These are phyloP conservation scores for Apeira syringaria DNA, from an alignment of 2,888 invertebrate genomes.

Conservation along the genomic window DNA sequence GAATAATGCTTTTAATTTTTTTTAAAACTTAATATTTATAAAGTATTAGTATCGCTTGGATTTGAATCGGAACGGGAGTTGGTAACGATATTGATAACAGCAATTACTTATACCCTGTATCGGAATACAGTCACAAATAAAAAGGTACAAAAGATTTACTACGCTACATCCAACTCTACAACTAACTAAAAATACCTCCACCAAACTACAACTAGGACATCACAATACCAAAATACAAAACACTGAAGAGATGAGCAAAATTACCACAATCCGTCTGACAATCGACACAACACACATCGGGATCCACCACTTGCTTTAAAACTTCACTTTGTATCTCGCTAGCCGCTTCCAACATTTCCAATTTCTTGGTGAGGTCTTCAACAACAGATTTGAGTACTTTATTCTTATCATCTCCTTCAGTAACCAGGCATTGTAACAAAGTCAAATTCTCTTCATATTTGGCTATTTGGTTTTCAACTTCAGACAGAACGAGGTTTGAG, in stretches of 20 bases:
- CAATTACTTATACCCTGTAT: no score
- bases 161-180: neutral
- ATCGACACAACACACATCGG: constrained; percentile 41
- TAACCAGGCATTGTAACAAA: constrained; percentile 46
- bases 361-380: constrained; percentile 47
- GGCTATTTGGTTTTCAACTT: constrained; percentile 51
- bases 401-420: constrained; percentile 54
- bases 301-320: constrained; percentile 41
- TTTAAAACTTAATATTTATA: no score
- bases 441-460: constrained; percentile 57
- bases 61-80: no score
- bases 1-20: no score
- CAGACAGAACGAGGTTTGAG: constrained; percentile 39
- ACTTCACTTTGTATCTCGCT: constrained; percentile 47
- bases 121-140: no score
- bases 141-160: no score
- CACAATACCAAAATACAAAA: constrained; percentile 23
- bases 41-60: no score
- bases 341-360: constrained; percentile 47
- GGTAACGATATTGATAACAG: no score
- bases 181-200: constrained; percentile 16
- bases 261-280: constrained; percentile 52
- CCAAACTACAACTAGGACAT: constrained; percentile 17
- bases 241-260: constrained; percentile 24
- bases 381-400: constrained; percentile 43